Evolutionary conservation across 2,888 invertebrate species (phyloP).

Genomic region (Auanema freiburgensis): DNA sequence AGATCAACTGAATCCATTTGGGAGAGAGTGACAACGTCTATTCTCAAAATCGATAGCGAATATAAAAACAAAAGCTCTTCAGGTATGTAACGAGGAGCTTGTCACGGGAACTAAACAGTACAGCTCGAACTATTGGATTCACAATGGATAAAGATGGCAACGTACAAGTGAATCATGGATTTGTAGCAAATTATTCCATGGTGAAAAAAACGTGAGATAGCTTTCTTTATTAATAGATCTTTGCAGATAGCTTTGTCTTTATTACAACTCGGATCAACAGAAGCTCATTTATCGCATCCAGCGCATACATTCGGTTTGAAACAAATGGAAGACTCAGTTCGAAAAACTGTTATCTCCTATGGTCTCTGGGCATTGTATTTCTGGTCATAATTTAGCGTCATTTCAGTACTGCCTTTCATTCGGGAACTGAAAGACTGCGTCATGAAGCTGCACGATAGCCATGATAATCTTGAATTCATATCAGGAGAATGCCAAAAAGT

Average conservation of each 20-base stretch:
- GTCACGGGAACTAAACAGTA: conserved; percentile 35
- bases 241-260: conserved; percentile 24
- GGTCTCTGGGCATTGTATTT: neutral
- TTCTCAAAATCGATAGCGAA: neutral
- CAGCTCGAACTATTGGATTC: conserved; percentile 31
- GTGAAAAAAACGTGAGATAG: neutral
- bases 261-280: conserved; percentile 29
- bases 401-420: conserved; percentile 30
- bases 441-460: conserved; percentile 34
- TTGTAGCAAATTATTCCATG: neutral
- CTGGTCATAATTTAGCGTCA: conserved; percentile 4
- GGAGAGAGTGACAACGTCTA: conserved; percentile 34
- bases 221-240: neutral
- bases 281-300: conserved; percentile 17
- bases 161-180: conserved; percentile 19
- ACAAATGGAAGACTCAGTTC: conserved; percentile 9
- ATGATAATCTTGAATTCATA: conserved; percentile 27
- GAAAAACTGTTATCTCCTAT: conserved; percentile 13
- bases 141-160: conserved; percentile 25
- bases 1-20: conserved; percentile 32
- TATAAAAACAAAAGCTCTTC: conserved; percentile 5
- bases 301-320: conserved; percentile 15
- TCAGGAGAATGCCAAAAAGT: conserved; percentile 31
- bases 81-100: conserved; percentile 35
- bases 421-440: conserved; percentile 28